Evolutionary conservation across 2,797 vertebrate genomes (phyloP).

Genomic region (Callimico goeldii): DNA sequence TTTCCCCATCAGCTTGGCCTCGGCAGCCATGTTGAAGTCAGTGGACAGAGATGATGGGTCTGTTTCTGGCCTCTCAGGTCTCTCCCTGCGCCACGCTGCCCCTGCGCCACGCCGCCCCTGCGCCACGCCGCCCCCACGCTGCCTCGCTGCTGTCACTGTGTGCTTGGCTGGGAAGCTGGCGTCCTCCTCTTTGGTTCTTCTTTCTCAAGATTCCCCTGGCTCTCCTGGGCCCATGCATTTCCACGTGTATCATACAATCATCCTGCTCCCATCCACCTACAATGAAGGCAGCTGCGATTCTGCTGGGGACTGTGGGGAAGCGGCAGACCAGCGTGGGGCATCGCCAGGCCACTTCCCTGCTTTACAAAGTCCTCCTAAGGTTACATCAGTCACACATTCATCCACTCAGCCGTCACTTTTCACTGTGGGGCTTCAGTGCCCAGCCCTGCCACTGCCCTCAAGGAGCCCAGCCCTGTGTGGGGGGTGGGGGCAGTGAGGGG

Average conservation of each 20-base stretch:
- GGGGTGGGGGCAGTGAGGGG: not conserved
- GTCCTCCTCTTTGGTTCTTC: not conserved
- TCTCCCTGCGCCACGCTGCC: rapidly evolving
- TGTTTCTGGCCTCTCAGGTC: not conserved
- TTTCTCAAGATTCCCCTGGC: not conserved
- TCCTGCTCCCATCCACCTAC: not conserved
- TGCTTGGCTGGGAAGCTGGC: not conserved
- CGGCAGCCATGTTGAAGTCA: rapidly evolving
- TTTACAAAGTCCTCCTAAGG: rapidly evolving
- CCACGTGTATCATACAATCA: not conserved
- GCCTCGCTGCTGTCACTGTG: rapidly evolving
- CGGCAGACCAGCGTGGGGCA: rapidly evolving
- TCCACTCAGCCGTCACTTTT: rapidly evolving
- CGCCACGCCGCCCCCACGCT: rapidly evolving
- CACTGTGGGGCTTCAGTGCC: not conserved
- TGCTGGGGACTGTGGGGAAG: rapidly evolving
- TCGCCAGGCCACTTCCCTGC: not conserved
- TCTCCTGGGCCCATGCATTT: not conserved
- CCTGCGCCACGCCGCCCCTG: not conserved
- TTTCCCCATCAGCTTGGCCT: rapidly evolving
- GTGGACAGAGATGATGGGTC: rapidly evolving
- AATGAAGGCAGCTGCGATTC: too few relatives aligned
- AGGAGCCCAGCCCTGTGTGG: rapidly evolving
- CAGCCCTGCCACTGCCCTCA: not conserved
- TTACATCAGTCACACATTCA: rapidly evolving